Percentiles rank a stretch among this genome's conserved stretches.
Conservation (phyloP, 2,797 vertebrate genomes). For the Coranthus polyacanthus region DNA sequence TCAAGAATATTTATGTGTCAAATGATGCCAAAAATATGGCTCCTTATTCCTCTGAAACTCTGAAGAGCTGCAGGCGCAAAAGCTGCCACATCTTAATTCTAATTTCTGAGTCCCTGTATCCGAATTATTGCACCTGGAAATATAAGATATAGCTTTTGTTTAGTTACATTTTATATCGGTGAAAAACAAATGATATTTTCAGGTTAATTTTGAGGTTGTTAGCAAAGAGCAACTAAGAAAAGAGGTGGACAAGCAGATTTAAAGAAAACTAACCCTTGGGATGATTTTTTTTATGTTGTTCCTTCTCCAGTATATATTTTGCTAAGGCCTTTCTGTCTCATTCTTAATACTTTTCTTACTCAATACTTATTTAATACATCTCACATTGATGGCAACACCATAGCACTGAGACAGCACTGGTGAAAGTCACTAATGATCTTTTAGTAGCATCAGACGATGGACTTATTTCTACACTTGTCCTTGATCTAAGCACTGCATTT, state of each 20-base stretch:
- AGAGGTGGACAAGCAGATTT: not conserved
- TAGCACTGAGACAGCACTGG: too few relatives aligned
- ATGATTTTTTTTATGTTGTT: constrained; percentile 14
- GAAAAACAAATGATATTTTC: not conserved
- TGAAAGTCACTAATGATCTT: too few relatives aligned
- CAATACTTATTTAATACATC: too few relatives aligned
- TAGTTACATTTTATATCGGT: not conserved
- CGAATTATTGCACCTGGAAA: constrained; percentile 38
- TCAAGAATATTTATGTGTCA: constrained; percentile 55
- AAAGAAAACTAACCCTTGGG: not conserved
- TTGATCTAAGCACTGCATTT: too few relatives aligned
- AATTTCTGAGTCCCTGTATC: constrained; percentile 27
- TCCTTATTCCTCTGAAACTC: constrained; percentile 37
- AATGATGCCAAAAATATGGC: constrained; percentile 41
- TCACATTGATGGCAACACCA: too few relatives aligned
- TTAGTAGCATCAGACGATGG: too few relatives aligned
- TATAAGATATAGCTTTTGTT: constrained; percentile 15
- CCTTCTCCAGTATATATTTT: constrained; percentile 22
- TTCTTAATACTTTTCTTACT: too few relatives aligned
- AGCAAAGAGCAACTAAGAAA: not conserved
- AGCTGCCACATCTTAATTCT: constrained; percentile 22
- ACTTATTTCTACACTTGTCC: too few relatives aligned
- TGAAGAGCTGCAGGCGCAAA: constrained; percentile 17
- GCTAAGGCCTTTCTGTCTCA: constrained; percentile 4
- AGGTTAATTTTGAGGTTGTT: not conserved